Evolutionary conservation across 2,888 invertebrate species (phyloP).

Genomic region (Limenitis camilla): DNA sequence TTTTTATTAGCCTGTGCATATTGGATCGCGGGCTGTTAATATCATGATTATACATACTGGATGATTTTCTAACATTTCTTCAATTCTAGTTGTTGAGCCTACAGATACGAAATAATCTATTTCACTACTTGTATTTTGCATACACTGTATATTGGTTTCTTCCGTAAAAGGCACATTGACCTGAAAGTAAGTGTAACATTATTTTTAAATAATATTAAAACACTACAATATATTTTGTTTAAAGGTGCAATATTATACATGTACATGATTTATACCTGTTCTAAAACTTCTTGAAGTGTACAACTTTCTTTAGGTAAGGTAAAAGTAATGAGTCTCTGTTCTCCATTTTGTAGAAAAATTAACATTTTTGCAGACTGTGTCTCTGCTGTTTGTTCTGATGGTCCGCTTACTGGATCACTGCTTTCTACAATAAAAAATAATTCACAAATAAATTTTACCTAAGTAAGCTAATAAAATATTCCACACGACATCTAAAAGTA

Average conservation of each 20-base stretch:
- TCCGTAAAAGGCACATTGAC: conserved; percentile 81
- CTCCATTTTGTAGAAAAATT: conserved; percentile 83
- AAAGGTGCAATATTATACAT: background rate
- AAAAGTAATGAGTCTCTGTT: conserved; percentile 87
- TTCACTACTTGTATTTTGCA: conserved; percentile 81
- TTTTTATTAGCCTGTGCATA: background rate
- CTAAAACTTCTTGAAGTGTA: conserved; percentile 86
- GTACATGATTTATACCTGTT: conserved; percentile 72
- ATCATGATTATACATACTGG: conserved; percentile 45
- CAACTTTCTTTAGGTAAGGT: conserved; percentile 87
- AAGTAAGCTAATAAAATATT: too few species aligned
- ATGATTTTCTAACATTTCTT: conserved; percentile 69
- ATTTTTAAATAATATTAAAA: conserved; percentile 3
- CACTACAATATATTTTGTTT: too few species aligned
- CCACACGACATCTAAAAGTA: too few species aligned
- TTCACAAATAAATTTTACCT: too few species aligned
- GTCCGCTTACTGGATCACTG: conserved; percentile 48
- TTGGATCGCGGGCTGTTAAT: background rate
- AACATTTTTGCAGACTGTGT: conserved; percentile 85
- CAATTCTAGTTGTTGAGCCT: conserved; percentile 71
- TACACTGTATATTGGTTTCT: conserved; percentile 82
- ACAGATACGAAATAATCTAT: conserved; percentile 88
- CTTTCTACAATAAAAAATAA: conserved; percentile 49
- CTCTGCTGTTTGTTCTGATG: conserved; percentile 67
- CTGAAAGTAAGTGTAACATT: too few species aligned